Conservation (phyloP, 1,140 invertebrate species). For the Globodera rostochiensis region DNA sequence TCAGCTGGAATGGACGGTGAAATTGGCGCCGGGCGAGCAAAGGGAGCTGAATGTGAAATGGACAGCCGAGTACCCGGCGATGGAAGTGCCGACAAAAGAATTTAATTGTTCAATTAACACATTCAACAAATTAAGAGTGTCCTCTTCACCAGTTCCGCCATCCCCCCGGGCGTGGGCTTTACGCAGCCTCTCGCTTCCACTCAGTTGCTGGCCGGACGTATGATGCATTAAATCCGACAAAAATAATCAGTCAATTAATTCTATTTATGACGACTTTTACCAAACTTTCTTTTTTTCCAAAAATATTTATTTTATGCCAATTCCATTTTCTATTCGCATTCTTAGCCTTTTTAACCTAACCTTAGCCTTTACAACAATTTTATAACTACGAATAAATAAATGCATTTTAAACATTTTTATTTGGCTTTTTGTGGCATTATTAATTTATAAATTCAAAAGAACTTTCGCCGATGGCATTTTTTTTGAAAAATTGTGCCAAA, state of each 20-base stretch:
- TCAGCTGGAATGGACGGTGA: constrained; percentile 38
- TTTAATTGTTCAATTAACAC: too few species aligned
- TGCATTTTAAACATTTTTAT: background rate
- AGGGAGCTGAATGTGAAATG: constrained; percentile 37
- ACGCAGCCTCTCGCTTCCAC: background rate
- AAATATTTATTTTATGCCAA: background rate
- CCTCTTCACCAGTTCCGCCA: background rate
- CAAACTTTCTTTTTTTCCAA: background rate
- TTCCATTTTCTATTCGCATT: background rate
- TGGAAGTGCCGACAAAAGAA: background rate
- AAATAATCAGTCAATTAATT: background rate
- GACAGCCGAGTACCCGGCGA: constrained; percentile 27
- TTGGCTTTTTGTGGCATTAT: background rate
- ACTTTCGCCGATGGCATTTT: too few species aligned
- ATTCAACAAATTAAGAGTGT: background rate
- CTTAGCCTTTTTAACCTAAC: background rate
- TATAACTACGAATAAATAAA: too few species aligned
- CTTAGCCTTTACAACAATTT: too few species aligned
- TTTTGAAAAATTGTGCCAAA: too few species aligned
- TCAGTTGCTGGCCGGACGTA: background rate
- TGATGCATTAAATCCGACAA: background rate
- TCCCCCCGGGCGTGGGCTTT: background rate
- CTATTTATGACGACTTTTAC: too few species aligned
- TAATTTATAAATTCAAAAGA: background rate
- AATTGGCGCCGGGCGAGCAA: constrained; percentile 36